A percentile compares a stretch with the other conserved stretches of the same genome.
Evolutionary conservation across 2,888 invertebrate species (phyloP).

Genomic region (Cotesia congregata): DNA sequence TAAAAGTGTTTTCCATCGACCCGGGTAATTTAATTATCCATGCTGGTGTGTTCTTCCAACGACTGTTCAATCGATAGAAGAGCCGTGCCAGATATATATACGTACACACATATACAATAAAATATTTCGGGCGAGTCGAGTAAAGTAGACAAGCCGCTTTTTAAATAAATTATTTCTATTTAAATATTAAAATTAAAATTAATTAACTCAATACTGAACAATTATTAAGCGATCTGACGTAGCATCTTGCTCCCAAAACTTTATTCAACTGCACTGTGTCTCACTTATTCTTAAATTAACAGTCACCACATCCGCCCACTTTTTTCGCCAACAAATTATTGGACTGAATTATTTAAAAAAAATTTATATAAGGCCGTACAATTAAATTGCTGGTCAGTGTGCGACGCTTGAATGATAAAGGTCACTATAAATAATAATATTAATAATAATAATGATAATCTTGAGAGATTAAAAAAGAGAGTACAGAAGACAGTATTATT

Average conservation of each 20-base stretch:
- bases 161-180: neutral
- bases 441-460: neutral
- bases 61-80: conserved; percentile 35
- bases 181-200: too few species aligned
- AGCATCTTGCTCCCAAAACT: neutral
- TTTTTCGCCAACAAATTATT: too few species aligned
- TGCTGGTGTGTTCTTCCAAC: conserved; percentile 38
- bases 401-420: too few species aligned
- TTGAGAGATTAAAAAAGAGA: neutral
- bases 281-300: neutral
- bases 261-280: neutral
- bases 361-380: too few species aligned
- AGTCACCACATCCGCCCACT: too few species aligned
- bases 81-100: conserved; percentile 16
- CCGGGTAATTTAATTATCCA: conserved; percentile 39
- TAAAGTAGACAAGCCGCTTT: conserved; percentile 10
- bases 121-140: conserved; percentile 31
- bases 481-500: neutral
- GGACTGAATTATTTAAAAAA: too few species aligned
- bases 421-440: too few species aligned
- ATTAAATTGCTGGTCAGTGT: too few species aligned
- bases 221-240: conserved; percentile 20
- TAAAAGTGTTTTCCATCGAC: conserved; percentile 41
- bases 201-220: neutral
- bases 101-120: neutral